A percentile compares a stretch with the other conserved stretches of the same genome.
These are phyloP conservation scores for Edolisoma coerulescens DNA, from an alignment of 2,113 vertebrate species.

Conservation along the genomic window DNA sequence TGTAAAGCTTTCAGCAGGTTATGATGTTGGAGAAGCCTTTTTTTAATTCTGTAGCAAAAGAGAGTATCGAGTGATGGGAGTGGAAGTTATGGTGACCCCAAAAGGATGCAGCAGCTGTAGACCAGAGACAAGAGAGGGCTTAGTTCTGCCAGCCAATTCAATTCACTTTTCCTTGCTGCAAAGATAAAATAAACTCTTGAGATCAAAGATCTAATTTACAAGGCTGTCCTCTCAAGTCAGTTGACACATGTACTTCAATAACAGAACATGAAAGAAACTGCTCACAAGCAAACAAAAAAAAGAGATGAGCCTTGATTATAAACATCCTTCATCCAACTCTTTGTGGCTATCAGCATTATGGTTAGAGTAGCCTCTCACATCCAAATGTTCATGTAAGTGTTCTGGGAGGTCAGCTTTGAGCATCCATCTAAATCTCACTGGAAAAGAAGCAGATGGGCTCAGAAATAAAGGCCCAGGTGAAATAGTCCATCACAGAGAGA, in stretches of 20 bases:
- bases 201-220: constrained; percentile 64
- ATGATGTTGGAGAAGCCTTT: background rate
- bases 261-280: constrained; percentile 39
- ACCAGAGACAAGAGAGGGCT: constrained; percentile 30
- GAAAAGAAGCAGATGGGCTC: background rate
- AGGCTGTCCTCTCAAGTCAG: constrained; percentile 37
- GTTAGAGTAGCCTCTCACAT: background rate
- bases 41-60: background rate
- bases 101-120: constrained; percentile 39
- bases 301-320: background rate
- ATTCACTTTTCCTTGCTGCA: constrained; percentile 52
- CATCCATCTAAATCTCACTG: background rate
- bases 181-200: constrained; percentile 62
- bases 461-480: background rate
- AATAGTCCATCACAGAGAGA: background rate
- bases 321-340: background rate
- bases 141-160: constrained; percentile 50
- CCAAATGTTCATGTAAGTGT: background rate
- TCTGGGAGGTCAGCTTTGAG: background rate
- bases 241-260: constrained; percentile 37
- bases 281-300: constrained; percentile 13
- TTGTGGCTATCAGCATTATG: background rate
- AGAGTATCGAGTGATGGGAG: background rate
- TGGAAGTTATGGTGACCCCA: background rate
- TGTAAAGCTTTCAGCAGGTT: constrained; percentile 23